Conservation (phyloP, 2,888 invertebrate genomes). For the Ochropleura leucogaster region DNA sequence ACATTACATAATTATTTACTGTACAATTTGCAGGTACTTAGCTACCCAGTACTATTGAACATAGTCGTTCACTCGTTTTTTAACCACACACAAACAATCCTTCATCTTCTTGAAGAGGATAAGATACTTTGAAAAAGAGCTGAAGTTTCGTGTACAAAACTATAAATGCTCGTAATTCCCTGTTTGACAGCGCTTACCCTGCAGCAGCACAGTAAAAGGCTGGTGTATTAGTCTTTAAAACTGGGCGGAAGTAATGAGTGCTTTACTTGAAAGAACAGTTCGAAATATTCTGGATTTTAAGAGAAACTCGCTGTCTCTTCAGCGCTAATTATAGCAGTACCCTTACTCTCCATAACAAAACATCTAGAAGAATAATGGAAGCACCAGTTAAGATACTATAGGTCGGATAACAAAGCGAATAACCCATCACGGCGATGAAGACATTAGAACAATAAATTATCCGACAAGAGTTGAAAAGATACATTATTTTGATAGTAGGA, state of each 20-base stretch:
- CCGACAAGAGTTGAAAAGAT: conserved; percentile 51
- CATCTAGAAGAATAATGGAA: conserved; percentile 11
- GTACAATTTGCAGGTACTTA: background rate
- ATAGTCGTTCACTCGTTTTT: background rate
- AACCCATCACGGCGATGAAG: conserved; percentile 68
- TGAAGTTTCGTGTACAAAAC: no score
- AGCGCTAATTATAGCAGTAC: background rate
- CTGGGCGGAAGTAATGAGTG: background rate
- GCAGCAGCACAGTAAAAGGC: no score
- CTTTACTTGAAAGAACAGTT: background rate
- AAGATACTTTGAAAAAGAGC: background rate
- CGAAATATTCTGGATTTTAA: background rate
- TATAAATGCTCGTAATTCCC: no score
- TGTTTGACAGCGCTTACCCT: no score
- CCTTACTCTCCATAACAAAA: background rate
- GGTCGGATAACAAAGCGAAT: conserved; percentile 31
- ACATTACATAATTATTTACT: background rate
- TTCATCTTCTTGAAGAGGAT: background rate
- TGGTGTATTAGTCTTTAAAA: background rate
- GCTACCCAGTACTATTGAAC: background rate
- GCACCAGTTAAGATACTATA: conserved; percentile 12
- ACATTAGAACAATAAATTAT: conserved; percentile 75
- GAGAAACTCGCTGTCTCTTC: background rate
- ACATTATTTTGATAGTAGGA: background rate
- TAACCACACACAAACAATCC: background rate